Base-by-base conservation (phyloP, 2,888 invertebrate genomes). In the Pecten maximus region DNA sequence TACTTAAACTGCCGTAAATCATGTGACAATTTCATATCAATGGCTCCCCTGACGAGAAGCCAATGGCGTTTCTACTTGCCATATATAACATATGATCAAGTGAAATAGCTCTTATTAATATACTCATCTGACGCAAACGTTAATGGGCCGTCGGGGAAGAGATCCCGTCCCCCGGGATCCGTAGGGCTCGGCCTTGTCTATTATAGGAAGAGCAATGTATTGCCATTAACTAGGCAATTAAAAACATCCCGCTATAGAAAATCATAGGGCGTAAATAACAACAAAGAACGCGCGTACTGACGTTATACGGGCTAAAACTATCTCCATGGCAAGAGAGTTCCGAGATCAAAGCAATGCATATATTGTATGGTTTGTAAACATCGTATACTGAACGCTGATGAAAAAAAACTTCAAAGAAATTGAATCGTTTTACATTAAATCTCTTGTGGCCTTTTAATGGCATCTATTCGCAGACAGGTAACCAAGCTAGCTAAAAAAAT, bases 161-260 rank as follows among this genome's bases (percentile, higher is more conserved):
- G 10, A 28, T 35, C 74, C 74, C n/a, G n/a, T 28, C 74, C 74
- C 35, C 74, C 74, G 74, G 74, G 74, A 74, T 35, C 35, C 35
- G 6, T 74, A 8, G 35, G 74, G 74, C 74, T 74, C 74, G 74
- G 74, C 74, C 35, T 10, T 0, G 28, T 28, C 74, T 10, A 74
- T 74, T 74, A 74, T 28, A 35, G 35, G 35, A 28, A 35, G 74
- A 74, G 35, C 74, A 74, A 74, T 74, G 35, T 74, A 74, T 35
- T 74, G 74, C 74, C 74, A 74, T 74, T 74, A 74, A 35, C 74
- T 8, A 35, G 35, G 74, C 35, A 74, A 74, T 74, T 74, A 74
- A 74, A 74, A 74, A 74, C 35, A 74, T 23, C 74, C 35, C 74
- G 74, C 74, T 74, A 74, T 74, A 74, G 74, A 74, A 74, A 74